Conservation (phyloP, 2,888 invertebrate species). For the Brachylomia viminalis region DNA sequence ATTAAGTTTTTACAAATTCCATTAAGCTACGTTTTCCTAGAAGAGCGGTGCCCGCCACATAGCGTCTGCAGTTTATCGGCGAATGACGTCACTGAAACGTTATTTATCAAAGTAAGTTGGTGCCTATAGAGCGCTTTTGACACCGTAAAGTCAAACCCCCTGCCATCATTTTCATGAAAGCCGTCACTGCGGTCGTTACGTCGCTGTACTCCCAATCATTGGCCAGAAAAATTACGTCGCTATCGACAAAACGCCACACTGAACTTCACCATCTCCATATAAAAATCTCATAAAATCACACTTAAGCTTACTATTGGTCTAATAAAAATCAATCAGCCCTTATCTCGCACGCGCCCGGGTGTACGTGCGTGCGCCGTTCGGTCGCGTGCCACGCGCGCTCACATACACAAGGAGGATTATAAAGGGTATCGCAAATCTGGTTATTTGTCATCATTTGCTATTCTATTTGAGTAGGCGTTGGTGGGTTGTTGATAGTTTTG, state of each 20-base stretch:
- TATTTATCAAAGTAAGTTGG: no score
- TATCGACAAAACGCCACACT: slow-evolving; percentile 26
- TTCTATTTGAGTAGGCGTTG: slow-evolving; percentile 61
- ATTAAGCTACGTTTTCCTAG: no score
- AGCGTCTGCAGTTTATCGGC: no score
- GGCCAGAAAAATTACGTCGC: background rate
- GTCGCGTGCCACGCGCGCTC: slow-evolving; percentile 57
- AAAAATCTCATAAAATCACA: slow-evolving; percentile 53
- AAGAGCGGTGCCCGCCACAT: no score
- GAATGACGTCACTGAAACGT: no score
- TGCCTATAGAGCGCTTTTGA: no score
- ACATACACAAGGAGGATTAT: slow-evolving; percentile 56
- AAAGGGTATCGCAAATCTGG: slow-evolving; percentile 56
- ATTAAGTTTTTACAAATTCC: no score
- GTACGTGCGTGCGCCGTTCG: slow-evolving; percentile 13
- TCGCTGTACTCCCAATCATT: background rate
- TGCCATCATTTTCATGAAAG: no score
- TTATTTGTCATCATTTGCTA: slow-evolving; percentile 70
- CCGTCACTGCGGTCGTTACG: no score
- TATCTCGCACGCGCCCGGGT: slow-evolving; percentile 48
- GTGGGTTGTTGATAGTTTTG: slow-evolving; percentile 42
- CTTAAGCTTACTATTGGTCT: slow-evolving; percentile 52
- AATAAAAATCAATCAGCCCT: slow-evolving; percentile 67
- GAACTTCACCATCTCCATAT: slow-evolving; percentile 11
- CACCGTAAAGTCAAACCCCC: no score